Conservation (phyloP, 2,797 vertebrate genomes). For the Morelia viridis region DNA sequence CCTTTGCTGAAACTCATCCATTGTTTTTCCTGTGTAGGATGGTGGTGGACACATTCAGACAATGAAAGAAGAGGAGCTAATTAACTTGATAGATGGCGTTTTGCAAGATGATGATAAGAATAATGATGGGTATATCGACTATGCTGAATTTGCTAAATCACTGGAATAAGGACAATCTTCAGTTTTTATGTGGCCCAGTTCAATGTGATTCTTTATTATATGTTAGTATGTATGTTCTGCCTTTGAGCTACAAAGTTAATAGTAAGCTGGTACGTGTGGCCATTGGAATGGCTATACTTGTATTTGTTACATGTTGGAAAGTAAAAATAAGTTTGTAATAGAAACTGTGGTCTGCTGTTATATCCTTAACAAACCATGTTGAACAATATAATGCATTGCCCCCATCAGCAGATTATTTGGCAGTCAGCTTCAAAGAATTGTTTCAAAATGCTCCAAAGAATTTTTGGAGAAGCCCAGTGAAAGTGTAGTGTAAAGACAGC, state of each 20-base stretch:
- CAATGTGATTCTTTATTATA: slow-evolving; percentile 69
- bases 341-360: not conserved
- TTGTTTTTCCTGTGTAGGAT: slow-evolving; percentile 75
- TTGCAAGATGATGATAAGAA: slow-evolving; percentile 94
- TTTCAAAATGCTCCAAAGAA: not conserved
- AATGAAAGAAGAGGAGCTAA: slow-evolving; percentile 91
- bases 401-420: slow-evolving; percentile 26
- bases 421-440: not conserved
- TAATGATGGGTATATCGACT: slow-evolving; percentile 96
- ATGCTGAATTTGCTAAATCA: slow-evolving; percentile 95
- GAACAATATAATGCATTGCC: not conserved
- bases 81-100: slow-evolving; percentile 89
- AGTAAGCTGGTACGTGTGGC: slow-evolving; percentile 29
- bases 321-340: slow-evolving; percentile 23
- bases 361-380: not conserved
- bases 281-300: slow-evolving; percentile 35
- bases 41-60: slow-evolving; percentile 77
- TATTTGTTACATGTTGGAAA: slow-evolving; percentile 50
- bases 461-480: not conserved
- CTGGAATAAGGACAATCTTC: slow-evolving; percentile 76
- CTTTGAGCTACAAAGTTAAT: slow-evolving; percentile 45
- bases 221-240: slow-evolving; percentile 20
- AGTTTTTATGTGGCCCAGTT: slow-evolving; percentile 61
- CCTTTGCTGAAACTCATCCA: not conserved
- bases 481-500: not conserved